phyloP scores from a whole-genome alignment of 2,797 vertebrate genomes.

The Myoxocephalus aenaeus region DNA sequence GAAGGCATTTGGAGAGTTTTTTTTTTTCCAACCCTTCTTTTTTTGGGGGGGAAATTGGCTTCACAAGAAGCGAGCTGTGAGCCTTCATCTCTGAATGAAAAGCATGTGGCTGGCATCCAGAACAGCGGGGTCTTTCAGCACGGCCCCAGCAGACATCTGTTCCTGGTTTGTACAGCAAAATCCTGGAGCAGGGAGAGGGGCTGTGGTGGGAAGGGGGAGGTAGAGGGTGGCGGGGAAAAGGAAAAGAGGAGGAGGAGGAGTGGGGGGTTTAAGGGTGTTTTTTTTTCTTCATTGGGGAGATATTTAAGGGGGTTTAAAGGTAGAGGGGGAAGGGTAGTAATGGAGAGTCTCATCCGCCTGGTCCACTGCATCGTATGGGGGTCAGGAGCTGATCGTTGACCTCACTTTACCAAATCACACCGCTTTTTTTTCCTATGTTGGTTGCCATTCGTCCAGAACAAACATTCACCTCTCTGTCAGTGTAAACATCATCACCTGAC shows the following conservation, averaged over 20 bases:
- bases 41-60: conserved; percentile 78
- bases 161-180: conserved; percentile 87
- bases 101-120: conserved; percentile 89
- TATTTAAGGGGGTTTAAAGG: conserved; percentile 69
- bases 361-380: conserved; percentile 47
- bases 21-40: conserved; percentile 70
- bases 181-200: conserved; percentile 80
- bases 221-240: conserved; percentile 48
- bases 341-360: conserved; percentile 43
- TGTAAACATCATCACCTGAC: conserved; percentile 70
- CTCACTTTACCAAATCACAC: conserved; percentile 38
- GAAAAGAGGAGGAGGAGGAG: conserved; percentile 52
- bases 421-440: conserved; percentile 13
- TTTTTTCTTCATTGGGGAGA: conserved; percentile 58
- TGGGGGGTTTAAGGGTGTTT: conserved; percentile 48
- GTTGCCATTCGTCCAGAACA: conserved; percentile 62
- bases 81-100: conserved; percentile 90
- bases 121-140: conserved; percentile 90
- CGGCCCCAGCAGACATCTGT: conserved; percentile 86
- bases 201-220: conserved; percentile 72
- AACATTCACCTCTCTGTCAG: conserved; percentile 61
- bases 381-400: conserved; percentile 44
- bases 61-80: conserved; percentile 86
- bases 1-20: conserved; percentile 81
- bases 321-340: conserved; percentile 54